These are phyloP conservation scores for Lasius platythorax DNA, from an alignment of 2,888 invertebrate genomes.

Conservation along the genomic window DNA sequence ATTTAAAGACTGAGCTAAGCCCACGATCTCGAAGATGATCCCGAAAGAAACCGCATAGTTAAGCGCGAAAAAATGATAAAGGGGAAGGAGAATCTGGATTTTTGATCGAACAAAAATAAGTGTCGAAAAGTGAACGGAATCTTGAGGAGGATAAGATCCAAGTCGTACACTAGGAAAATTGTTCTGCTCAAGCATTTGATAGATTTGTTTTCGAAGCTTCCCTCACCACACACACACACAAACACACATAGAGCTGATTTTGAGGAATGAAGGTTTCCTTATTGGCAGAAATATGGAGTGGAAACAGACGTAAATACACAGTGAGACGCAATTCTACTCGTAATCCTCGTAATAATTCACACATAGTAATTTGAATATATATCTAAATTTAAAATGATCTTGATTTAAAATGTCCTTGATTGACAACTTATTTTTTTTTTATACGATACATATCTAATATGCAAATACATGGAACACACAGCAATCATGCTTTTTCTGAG, in stretches of 20 bases:
- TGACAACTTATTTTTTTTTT: neutral
- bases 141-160: conserved; percentile 1
- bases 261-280: neutral
- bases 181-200: conserved; percentile 16
- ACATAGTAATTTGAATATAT: neutral
- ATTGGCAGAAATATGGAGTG: neutral
- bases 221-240: neutral
- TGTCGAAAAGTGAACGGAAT: neutral
- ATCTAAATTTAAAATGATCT: neutral
- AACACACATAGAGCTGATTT: neutral
- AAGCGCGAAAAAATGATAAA: neutral
- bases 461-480: neutral
- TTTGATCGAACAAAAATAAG: conserved; percentile 9
- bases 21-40: neutral
- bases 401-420: neutral
- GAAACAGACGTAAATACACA: neutral
- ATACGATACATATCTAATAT: neutral
- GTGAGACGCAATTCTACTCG: neutral
- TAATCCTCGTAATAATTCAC: neutral
- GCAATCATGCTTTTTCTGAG: neutral
- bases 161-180: neutral
- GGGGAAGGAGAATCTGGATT: neutral
- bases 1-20: conserved; percentile 7
- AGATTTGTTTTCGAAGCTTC: conserved; percentile 39
- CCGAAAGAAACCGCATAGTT: neutral